phyloP scores from a whole-genome alignment of 2,797 vertebrate species.

The Eulemur rubriventer region DNA sequence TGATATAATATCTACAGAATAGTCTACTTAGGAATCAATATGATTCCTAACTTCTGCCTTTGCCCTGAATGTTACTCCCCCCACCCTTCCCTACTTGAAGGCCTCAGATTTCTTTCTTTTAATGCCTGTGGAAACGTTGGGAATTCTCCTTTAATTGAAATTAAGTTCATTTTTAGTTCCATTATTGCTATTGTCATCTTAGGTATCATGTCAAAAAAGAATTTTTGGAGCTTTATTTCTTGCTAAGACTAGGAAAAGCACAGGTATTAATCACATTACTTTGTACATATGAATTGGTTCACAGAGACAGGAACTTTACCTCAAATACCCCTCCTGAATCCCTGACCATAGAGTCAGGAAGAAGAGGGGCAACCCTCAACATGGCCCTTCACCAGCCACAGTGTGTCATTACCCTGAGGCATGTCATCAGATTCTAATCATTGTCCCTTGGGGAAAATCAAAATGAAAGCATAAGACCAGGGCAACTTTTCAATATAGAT shows the following conservation, averaged over 20 bases:
- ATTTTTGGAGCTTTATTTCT: constrained; percentile 16
- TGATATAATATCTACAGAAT: not conserved
- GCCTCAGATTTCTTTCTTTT: not conserved
- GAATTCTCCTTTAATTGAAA: constrained; percentile 38
- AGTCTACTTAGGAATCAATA: not conserved
- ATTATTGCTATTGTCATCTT: constrained; percentile 2
- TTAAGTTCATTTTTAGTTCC: not conserved
- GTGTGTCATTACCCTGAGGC: not conserved
- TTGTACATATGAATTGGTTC: not conserved
- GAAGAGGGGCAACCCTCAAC: not conserved
- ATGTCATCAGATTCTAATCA: not conserved
- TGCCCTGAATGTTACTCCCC: not conserved
- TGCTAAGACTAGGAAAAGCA: not conserved
- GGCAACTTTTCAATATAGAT: not conserved
- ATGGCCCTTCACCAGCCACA: not conserved
- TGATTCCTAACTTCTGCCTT: not conserved
- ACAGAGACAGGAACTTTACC: not conserved
- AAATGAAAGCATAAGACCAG: not conserved
- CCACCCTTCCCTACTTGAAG: not conserved
- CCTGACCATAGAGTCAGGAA: not conserved
- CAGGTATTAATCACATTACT: not conserved
- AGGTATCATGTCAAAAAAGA: not conserved
- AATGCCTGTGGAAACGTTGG: not conserved
- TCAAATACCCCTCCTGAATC: too few species aligned
- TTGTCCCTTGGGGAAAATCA: not conserved